Evolutionary conservation across 2,797 vertebrate genomes (phyloP), one percentile per base, ranked within the genome.

Genomic region (Molossus molossus): DNA sequence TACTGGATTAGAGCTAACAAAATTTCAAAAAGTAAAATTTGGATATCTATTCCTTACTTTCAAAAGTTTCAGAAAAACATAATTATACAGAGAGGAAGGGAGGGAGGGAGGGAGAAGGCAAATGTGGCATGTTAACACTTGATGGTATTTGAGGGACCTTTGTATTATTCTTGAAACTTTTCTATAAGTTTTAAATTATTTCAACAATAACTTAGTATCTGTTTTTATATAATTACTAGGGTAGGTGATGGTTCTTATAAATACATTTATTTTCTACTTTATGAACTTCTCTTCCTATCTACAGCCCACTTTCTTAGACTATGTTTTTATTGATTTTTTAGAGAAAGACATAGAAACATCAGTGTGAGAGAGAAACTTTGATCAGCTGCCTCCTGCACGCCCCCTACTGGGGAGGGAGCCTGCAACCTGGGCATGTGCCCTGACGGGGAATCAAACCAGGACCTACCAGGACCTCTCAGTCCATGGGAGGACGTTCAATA

Each of bases 1-100:
- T 83, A 25, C 37, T 76, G 29, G 33, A 21, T 6, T 80, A 84
- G 7, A 67, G 9, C 13, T 62, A 58, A 13, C 15, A 94, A 89
- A 84, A 48, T 85, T 86, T 87, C 79, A 45, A 85, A 79, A 62
- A 89, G 40, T 69, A 91, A 92, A 92, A 89, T 53, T 75, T 87
- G 3, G 25, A 21, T 90, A 92, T 57, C 29, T 65, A 87, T 82
- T 85, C 73, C 8, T 65, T 62, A 86, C 21, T 85, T 58, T 86
- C 48, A 80, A 70, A 80, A 80, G 29, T 67, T 75, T 60, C 45
- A 86, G 40, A 86, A 76, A 90, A 95, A 40, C 23, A 50, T 64
- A 92, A 93, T 21, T 14, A 69, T 9, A 65, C 5, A 65, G 17
- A 58, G 6, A 62, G 12, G 73, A 29, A 82, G 20, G 6, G 1